These are phyloP conservation scores for Montipora sp. DNA, from an alignment of 64 coral and sea anemone species.

Conservation along the genomic window DNA sequence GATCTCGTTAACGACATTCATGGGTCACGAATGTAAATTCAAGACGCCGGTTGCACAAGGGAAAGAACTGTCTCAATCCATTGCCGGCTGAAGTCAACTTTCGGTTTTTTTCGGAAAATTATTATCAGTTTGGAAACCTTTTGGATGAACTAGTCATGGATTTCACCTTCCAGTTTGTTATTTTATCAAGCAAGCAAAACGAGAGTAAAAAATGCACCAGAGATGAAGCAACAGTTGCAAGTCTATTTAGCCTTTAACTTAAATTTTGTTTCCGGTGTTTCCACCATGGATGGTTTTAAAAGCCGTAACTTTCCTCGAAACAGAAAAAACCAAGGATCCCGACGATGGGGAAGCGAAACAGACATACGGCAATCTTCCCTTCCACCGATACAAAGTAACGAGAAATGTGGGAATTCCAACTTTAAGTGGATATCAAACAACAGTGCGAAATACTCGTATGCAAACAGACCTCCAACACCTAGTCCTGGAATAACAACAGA, in stretches of 20 bases:
- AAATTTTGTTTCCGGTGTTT: not conserved
- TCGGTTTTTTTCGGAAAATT: not conserved
- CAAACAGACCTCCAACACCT: slow-evolving; percentile 6
- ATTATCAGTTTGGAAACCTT: no score
- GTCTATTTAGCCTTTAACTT: not conserved
- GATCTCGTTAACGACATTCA: not conserved
- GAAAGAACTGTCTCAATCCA: not conserved
- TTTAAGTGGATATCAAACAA: not conserved
- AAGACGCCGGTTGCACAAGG: not conserved
- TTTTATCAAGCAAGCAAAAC: not conserved
- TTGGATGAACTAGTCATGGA: not conserved
- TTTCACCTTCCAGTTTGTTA: not conserved
- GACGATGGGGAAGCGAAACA: slow-evolving; percentile 35
- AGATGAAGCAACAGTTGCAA: slow-evolving; percentile 19
- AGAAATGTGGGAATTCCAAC: not conserved
- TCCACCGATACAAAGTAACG: slow-evolving; percentile 22
- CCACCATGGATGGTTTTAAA: slow-evolving; percentile 28
- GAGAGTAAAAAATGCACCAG: not conserved
- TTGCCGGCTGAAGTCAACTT: not conserved
- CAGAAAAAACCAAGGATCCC: not conserved
- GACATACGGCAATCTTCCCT: slow-evolving; percentile 12
- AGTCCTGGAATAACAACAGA: not conserved
- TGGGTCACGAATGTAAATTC: slow-evolving; percentile 12
- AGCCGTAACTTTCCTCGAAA: not conserved
- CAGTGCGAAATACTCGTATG: not conserved